phyloP scores from a whole-genome alignment of 2,113 vertebrate genomes.

The Tylochromis polylepis region DNA sequence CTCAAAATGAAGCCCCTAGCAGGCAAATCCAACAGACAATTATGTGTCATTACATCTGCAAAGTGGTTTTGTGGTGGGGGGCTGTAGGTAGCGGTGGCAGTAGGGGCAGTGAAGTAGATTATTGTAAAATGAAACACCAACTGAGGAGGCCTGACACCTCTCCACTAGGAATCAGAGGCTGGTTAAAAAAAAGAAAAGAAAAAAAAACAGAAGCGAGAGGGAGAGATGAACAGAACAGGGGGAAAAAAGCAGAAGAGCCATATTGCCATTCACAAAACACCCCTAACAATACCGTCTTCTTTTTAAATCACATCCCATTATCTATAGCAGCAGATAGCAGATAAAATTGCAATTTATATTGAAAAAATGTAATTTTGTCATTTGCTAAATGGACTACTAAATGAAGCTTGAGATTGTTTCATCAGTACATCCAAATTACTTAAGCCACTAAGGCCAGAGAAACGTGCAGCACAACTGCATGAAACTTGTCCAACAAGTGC shows the following conservation, averaged over 20 bases:
- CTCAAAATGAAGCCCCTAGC: slow-evolving; percentile 28
- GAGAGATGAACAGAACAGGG: not conserved
- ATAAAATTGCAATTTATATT: not conserved
- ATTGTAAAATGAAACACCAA: slow-evolving; percentile 44
- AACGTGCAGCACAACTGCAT: not conserved
- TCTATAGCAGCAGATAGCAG: not conserved
- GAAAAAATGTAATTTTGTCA: not conserved
- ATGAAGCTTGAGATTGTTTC: not conserved
- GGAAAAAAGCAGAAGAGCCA: not conserved
- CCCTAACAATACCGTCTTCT: not conserved
- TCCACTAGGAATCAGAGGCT: not conserved
- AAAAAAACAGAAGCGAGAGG: not conserved
- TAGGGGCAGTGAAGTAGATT: slow-evolving; percentile 14
- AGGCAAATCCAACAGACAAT: slow-evolving; percentile 51
- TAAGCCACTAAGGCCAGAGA: not conserved
- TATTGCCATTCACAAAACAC: not conserved
- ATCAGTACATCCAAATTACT: not conserved
- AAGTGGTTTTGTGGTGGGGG: slow-evolving; percentile 41
- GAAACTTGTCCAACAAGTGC: not conserved
- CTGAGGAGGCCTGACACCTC: slow-evolving; percentile 27
- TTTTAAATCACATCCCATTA: not conserved
- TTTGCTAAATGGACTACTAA: not conserved
- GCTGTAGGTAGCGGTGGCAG: not conserved
- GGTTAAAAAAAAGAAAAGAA: not conserved
- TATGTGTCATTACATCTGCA: slow-evolving; percentile 52